These are phyloP conservation scores for Centropus unirufus DNA, from an alignment of 2,113 vertebrate species.

Conservation along the genomic window DNA sequence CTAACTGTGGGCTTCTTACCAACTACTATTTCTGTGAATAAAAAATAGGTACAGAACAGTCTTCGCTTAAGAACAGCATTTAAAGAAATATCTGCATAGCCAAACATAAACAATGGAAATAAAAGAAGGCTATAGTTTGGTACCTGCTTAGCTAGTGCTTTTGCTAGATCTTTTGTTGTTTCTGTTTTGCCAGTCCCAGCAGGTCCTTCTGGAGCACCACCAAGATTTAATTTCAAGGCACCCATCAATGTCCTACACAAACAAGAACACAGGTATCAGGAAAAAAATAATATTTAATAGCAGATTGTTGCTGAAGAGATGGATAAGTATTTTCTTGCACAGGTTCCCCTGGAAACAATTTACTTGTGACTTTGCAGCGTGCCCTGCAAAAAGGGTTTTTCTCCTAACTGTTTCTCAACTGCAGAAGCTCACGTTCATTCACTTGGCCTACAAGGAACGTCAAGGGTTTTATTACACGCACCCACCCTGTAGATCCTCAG, in stretches of 20 bases:
- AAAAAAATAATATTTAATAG: not conserved
- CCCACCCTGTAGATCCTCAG: not conserved
- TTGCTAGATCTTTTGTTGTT: slow-evolving; percentile 95
- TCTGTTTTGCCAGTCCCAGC: slow-evolving; percentile 97
- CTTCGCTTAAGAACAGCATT: not conserved
- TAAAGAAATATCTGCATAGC: not conserved
- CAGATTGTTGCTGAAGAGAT: not conserved
- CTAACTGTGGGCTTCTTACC: not conserved
- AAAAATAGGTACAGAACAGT: not conserved
- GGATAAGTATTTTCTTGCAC: not conserved
- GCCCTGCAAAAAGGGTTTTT: not conserved
- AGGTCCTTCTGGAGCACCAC: slow-evolving; percentile 94
- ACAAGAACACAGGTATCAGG: not conserved
- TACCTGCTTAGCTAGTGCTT: slow-evolving; percentile 95
- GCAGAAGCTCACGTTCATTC: not conserved
- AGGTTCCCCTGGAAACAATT: not conserved
- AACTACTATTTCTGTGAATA: not conserved
- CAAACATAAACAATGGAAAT: not conserved
- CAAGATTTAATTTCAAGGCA: slow-evolving; percentile 91
- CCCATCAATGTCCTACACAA: slow-evolving; percentile 90
- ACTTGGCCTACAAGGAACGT: not conserved
- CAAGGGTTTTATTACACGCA: not conserved
- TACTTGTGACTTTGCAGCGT: not conserved
- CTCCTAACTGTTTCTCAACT: not conserved
- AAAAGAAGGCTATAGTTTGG: not conserved